Conservation (phyloP, 2,797 vertebrate species). For the Enteromius paludinosus region DNA sequence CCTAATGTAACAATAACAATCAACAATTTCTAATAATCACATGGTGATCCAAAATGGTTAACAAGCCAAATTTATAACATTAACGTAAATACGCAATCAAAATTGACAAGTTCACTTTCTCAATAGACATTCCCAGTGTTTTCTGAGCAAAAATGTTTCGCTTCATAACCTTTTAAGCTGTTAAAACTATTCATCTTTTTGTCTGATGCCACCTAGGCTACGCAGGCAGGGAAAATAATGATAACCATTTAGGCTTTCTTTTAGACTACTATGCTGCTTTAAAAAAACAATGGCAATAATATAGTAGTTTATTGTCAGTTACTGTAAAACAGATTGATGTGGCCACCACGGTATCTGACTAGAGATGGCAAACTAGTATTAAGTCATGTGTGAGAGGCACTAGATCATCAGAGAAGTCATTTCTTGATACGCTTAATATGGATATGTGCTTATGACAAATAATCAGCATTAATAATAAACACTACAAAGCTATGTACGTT, state of each 20-base stretch:
- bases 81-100: neutral
- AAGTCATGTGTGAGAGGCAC: neutral
- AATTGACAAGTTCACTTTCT: neutral
- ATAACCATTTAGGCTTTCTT: neutral
- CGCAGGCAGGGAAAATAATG: neutral
- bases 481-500: neutral
- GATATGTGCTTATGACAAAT: conserved; percentile 9
- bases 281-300: neutral
- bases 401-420: neutral
- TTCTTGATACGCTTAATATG: conserved; percentile 22
- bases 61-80: neutral
- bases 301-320: neutral
- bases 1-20: neutral
- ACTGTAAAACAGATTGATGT: neutral
- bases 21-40: neutral
- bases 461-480: neutral
- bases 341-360: neutral
- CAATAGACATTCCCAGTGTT: neutral
- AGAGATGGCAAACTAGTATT: neutral
- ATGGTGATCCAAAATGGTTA: neutral
- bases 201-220: neutral
- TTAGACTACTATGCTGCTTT: neutral
- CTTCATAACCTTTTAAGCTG: neutral
- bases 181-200: neutral
- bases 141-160: neutral